A percentile compares a stretch with the other conserved stretches of the same genome.
Evolutionary conservation across 1,140 invertebrate genomes (phyloP).

Genomic region (Latrodectus geometricus): DNA sequence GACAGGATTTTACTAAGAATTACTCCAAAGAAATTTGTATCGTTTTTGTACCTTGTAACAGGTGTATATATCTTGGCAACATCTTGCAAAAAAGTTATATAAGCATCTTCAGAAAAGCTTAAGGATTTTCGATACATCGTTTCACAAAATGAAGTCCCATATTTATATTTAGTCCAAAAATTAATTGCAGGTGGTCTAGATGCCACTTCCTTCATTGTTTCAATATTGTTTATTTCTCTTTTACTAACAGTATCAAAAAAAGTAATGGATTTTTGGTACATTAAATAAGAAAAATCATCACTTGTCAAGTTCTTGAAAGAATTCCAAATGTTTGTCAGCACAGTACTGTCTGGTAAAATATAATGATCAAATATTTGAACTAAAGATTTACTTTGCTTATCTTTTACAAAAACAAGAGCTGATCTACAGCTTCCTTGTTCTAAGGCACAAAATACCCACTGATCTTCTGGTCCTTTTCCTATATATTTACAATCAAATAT

Average conservation of each 20-base stretch:
- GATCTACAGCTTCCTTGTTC: neutral
- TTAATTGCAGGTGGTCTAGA: neutral
- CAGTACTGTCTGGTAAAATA: neutral
- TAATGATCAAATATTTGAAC: neutral
- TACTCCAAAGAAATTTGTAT: too few species aligned
- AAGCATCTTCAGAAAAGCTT: neutral
- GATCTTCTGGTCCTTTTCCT: neutral
- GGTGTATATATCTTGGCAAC: conserved; percentile 2
- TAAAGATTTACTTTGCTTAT: neutral
- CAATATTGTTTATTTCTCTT: neutral
- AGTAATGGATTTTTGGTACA: neutral
- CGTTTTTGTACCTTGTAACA: too few species aligned
- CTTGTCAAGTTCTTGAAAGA: neutral
- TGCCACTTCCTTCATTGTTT: neutral
- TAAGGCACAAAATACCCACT: conserved; percentile 8
- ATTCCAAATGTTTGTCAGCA: neutral
- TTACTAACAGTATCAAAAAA: neutral
- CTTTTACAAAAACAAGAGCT: neutral
- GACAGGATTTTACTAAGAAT: too few species aligned
- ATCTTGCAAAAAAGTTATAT: conserved; percentile 12
- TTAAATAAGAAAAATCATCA: conserved; percentile 5
- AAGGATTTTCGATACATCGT: neutral
- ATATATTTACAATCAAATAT: neutral
- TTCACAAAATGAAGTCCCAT: neutral
- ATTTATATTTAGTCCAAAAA: neutral